These are phyloP conservation scores for Lucilia cuprina DNA, from an alignment of 1,140 invertebrate species.

Conservation along the genomic window DNA sequence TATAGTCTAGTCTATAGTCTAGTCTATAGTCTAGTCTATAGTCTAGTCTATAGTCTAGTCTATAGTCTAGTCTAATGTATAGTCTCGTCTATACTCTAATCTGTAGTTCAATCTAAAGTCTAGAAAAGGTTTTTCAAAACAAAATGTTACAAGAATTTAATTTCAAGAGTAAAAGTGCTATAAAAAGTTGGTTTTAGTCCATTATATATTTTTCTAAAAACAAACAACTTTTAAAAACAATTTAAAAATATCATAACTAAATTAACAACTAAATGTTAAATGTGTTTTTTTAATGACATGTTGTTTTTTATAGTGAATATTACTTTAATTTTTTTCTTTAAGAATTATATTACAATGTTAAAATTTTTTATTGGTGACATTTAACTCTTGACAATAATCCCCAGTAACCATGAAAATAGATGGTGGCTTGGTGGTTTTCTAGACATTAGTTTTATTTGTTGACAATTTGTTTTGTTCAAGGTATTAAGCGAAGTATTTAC, in stretches of 20 bases:
- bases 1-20: too few species aligned
- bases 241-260: not conserved
- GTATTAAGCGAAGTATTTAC: not conserved
- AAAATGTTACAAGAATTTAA: too few species aligned
- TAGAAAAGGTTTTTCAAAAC: too few species aligned
- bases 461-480: not conserved
- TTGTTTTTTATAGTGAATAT: not conserved
- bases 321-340: not conserved
- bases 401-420: not conserved
- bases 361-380: conserved; percentile 9
- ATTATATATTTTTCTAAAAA: too few species aligned
- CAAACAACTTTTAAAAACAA: not conserved
- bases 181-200: too few species aligned
- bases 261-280: conserved; percentile 7
- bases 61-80: too few species aligned
- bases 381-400: not conserved
- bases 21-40: too few species aligned
- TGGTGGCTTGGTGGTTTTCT: not conserved
- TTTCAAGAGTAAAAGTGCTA: too few species aligned
- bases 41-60: too few species aligned
- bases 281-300: not conserved
- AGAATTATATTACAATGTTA: conserved; percentile 3
- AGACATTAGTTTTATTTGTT: not conserved
- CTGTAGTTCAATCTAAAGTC: too few species aligned
- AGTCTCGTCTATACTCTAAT: too few species aligned